phyloP scores from a whole-genome alignment of 2,888 invertebrate genomes.

The Acronicta leporina region DNA sequence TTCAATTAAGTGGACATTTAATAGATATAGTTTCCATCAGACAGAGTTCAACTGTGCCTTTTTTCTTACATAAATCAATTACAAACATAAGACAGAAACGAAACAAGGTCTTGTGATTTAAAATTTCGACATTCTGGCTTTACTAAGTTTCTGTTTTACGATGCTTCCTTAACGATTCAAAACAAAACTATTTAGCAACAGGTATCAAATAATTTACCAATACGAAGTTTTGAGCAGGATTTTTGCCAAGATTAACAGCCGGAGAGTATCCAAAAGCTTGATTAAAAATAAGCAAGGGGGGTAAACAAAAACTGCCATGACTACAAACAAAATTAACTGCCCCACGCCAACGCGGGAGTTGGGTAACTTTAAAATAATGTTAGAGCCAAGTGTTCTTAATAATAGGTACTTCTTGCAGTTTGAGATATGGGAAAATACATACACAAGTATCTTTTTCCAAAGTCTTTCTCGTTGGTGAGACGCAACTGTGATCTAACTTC shows the following conservation, averaged over 20 bases:
- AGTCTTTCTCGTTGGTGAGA: too few species aligned
- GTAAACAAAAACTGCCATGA: conserved; percentile 53
- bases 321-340: conserved; percentile 57
- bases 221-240: conserved; percentile 17
- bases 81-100: too few species aligned
- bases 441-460: too few species aligned
- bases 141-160: too few species aligned
- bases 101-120: too few species aligned
- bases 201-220: conserved; percentile 34
- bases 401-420: not conserved
- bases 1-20: too few species aligned
- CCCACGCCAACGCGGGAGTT: not conserved
- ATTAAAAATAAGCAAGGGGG: conserved; percentile 47
- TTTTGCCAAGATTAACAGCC: conserved; percentile 31
- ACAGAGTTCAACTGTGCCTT: too few species aligned
- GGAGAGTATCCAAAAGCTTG: conserved; percentile 21
- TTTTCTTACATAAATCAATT: too few species aligned
- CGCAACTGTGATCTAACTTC: too few species aligned
- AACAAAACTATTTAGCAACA: conserved; percentile 24
- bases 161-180: not conserved
- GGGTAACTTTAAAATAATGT: conserved; percentile 20
- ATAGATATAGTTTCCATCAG: too few species aligned
- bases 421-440: conserved; percentile 2
- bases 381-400: conserved; percentile 13
- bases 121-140: too few species aligned